Base-by-base conservation (phyloP, 2,113 vertebrate species). In the Heteronetta atricapilla region DNA sequence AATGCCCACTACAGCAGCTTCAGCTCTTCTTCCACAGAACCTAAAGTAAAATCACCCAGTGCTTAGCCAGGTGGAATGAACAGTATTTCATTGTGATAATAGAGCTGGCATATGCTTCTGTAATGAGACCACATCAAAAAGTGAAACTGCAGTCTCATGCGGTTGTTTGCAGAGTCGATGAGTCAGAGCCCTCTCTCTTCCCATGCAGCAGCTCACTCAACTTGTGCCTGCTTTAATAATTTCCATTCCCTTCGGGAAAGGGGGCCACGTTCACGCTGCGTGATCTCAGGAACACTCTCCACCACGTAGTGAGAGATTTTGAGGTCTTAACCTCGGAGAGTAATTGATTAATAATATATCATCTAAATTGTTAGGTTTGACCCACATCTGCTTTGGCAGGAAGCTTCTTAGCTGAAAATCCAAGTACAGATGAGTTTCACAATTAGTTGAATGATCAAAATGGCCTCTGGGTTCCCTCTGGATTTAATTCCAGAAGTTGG, bases 91-190 rank as follows among this genome's bases (percentile, higher is more conserved):
- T 63, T 13, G 4, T 85, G 78, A 88, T 87, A 93, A 63, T 86
- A 92, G 74, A 82, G 40, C 67, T 90, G 86, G 92, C 58, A 42
- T 70, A 23, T 16, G 10, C 77, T 73, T 79, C 77, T 93, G 70
- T 87, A 92, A 90, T 0, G 4, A 94, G 88, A 95, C 95, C 94
- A 95, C 96, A 96, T 90, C 94, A 96, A 96, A 96, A 96, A 96
- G 77, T 63, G 83, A 93, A 95, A 93, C 95, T 97, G 95, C 94
- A 95, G 81, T 87, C 95, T 97, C 92, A 96, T 96, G 92, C 55
- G 8, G 95, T 77, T 87, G 81, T 94, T 96, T 82, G 93, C 92
- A 89, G 92, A 79, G 74, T 6, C 66, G 55, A 92, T 92, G 94
- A 94, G 84, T 96, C 94, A 96, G 83, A 94, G 18, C 56, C 36